Evolutionary conservation across 1,140 invertebrate genomes (phyloP).

Genomic region (Apis florea): DNA sequence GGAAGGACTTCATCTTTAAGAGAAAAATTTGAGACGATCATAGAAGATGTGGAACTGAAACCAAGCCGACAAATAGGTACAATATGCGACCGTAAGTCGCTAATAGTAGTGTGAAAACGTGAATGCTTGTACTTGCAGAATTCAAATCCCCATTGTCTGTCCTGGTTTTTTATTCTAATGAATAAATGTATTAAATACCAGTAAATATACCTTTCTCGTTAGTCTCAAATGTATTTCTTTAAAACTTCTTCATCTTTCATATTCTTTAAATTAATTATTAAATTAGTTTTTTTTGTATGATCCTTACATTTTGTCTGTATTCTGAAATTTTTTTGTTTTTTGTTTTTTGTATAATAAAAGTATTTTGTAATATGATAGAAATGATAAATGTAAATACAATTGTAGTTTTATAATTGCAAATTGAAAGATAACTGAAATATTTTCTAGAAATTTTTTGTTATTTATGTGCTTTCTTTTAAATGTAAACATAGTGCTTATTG

Average conservation of each 20-base stretch:
- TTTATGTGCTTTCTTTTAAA: constrained; percentile 54
- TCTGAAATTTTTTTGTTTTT: constrained; percentile 46
- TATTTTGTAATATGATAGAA: background rate
- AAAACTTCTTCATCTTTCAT: constrained; percentile 6
- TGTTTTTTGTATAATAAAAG: constrained; percentile 17
- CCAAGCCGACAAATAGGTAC: constrained; percentile 46
- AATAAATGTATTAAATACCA: constrained; percentile 8
- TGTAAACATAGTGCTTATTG: constrained; percentile 49
- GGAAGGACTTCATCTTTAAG: constrained; percentile 67
- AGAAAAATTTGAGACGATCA: constrained; percentile 71
- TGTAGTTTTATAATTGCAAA: background rate
- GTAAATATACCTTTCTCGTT: constrained; percentile 26
- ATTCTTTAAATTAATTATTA: constrained; percentile 34
- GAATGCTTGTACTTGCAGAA: constrained; percentile 54
- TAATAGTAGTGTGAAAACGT: constrained; percentile 56
- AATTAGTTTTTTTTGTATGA: constrained; percentile 41
- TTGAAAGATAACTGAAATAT: background rate
- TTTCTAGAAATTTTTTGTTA: constrained; percentile 11
- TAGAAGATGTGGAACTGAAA: constrained; percentile 66
- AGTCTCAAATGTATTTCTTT: constrained; percentile 30
- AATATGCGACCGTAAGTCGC: constrained; percentile 68
- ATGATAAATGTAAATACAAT: constrained; percentile 23
- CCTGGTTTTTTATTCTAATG: constrained; percentile 43
- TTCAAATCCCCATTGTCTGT: constrained; percentile 49
- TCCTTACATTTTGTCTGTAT: background rate